A percentile compares a stretch with the other conserved stretches of the same genome.
These are phyloP conservation scores for Temnothorax nylanderi DNA, from an alignment of 1,140 invertebrate genomes.

Conservation along the genomic window DNA sequence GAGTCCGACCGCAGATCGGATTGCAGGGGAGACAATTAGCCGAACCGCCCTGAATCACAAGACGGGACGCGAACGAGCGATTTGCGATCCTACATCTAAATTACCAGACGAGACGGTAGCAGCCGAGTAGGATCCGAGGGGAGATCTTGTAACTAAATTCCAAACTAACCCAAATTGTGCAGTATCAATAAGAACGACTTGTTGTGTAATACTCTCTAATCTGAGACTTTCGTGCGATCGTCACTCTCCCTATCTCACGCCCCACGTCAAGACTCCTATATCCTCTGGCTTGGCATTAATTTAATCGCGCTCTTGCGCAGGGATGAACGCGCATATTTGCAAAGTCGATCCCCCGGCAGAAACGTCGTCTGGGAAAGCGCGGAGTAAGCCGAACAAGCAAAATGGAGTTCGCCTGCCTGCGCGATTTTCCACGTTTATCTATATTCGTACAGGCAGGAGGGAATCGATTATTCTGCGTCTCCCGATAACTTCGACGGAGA, in stretches of 20 bases:
- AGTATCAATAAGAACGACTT: conserved; percentile 47
- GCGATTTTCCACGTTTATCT: conserved; percentile 48
- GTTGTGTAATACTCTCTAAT: conserved; percentile 31
- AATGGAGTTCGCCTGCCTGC: conserved; percentile 18
- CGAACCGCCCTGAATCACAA: conserved; percentile 36
- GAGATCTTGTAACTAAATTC: conserved; percentile 38
- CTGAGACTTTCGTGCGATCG: conserved; percentile 8
- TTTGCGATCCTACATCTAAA: conserved; percentile 34
- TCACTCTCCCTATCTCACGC: conserved; percentile 21
- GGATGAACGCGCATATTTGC: conserved; percentile 31
- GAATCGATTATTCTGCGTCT: conserved; percentile 42
- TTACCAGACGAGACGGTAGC: conserved; percentile 7
- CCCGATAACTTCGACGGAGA: conserved; percentile 15
- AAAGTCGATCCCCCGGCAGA: conserved; percentile 20
- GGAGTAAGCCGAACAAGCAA: conserved; percentile 5
- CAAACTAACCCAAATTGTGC: conserved; percentile 23
- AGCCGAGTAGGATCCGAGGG: background rate
- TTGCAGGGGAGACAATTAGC: conserved; percentile 53
- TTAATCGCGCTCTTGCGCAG: conserved; percentile 37
- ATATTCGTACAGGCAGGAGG: conserved; percentile 10
- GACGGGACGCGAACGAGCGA: conserved; percentile 40
- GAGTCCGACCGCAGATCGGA: conserved; percentile 47
- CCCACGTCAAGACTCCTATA: conserved; percentile 34
- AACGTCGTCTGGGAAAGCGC: conserved; percentile 22
- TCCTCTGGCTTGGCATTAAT: conserved; percentile 40